Percentiles rank a stretch among this genome's conserved stretches.
phyloP scores from a whole-genome alignment of 1,140 invertebrate genomes.

The Macrobrachium nipponense region DNA sequence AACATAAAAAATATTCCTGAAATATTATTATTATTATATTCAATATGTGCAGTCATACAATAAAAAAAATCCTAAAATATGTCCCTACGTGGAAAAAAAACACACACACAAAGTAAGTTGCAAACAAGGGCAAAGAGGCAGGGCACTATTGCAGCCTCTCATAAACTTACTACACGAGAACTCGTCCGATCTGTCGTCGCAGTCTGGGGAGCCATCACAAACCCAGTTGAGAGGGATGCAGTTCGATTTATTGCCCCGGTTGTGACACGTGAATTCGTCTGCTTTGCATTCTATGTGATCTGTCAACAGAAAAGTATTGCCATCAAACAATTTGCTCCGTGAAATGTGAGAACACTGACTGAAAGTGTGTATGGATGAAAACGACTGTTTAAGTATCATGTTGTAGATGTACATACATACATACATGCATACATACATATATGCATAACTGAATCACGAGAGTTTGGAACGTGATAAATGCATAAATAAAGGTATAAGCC shows the following conservation, averaged over 20 bases:
- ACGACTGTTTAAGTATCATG: not conserved
- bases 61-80: too few species aligned
- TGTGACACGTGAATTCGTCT: slow-evolving; percentile 62
- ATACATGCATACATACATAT: not conserved
- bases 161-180: slow-evolving; percentile 85
- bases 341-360: not conserved
- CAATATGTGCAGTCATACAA: too few species aligned
- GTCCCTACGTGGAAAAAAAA: too few species aligned
- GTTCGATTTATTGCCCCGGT: slow-evolving; percentile 67
- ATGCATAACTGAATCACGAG: not conserved
- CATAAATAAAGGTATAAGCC: too few species aligned
- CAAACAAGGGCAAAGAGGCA: too few species aligned
- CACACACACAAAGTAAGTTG: too few species aligned
- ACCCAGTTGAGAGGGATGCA: slow-evolving; percentile 92
- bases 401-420: not conserved
- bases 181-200: slow-evolving; percentile 89
- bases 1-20: too few species aligned
- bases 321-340: slow-evolving; percentile 22
- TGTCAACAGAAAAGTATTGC: slow-evolving; percentile 23
- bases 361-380: not conserved
- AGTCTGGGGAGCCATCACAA: slow-evolving; percentile 89
- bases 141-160: too few species aligned
- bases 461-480: not conserved
- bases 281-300: slow-evolving; percentile 55
- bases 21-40: too few species aligned